These are phyloP conservation scores for Fragum sueziense DNA, from an alignment of 2,888 invertebrate genomes.

Conservation along the genomic window DNA sequence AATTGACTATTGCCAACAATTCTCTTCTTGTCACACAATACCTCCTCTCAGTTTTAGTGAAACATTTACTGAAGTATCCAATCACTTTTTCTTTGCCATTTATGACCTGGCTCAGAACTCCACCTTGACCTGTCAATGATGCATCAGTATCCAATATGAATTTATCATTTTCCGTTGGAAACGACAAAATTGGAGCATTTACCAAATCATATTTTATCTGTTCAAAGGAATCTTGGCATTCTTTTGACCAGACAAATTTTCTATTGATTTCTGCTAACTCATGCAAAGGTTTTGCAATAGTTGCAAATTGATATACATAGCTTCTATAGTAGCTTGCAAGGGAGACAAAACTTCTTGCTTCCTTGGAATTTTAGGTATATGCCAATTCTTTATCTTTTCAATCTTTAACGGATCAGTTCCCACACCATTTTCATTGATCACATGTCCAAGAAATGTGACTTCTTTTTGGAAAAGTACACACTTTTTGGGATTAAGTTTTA, in stretches of 20 bases:
- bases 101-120: slow-evolving; percentile 28
- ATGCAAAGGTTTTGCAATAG: slow-evolving; percentile 40
- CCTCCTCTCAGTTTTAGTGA: slow-evolving; percentile 25
- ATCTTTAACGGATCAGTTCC: slow-evolving; percentile 42
- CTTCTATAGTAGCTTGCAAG: slow-evolving; percentile 34
- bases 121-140: slow-evolving; percentile 10
- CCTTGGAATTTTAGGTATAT: slow-evolving; percentile 21
- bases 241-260: slow-evolving; percentile 32
- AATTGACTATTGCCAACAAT: slow-evolving; percentile 25
- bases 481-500: slow-evolving; percentile 46
- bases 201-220: slow-evolving; percentile 13
- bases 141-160: slow-evolving; percentile 42
- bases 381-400: slow-evolving; percentile 29
- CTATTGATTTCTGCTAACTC: slow-evolving; percentile 29
- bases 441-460: slow-evolving; percentile 44
- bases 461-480: slow-evolving; percentile 39
- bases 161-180: slow-evolving; percentile 17
- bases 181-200: slow-evolving; percentile 25
- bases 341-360: slow-evolving; percentile 38
- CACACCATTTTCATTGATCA: slow-evolving; percentile 30
- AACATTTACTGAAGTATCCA: slow-evolving; percentile 32
- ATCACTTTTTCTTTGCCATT: slow-evolving; percentile 39
- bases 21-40: slow-evolving; percentile 44
- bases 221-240: slow-evolving; percentile 33
- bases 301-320: slow-evolving; percentile 37